A percentile compares a stretch with the other conserved stretches of the same genome.
Evolutionary conservation across 2,888 invertebrate genomes (phyloP).

Genomic region (Mantis religiosa): DNA sequence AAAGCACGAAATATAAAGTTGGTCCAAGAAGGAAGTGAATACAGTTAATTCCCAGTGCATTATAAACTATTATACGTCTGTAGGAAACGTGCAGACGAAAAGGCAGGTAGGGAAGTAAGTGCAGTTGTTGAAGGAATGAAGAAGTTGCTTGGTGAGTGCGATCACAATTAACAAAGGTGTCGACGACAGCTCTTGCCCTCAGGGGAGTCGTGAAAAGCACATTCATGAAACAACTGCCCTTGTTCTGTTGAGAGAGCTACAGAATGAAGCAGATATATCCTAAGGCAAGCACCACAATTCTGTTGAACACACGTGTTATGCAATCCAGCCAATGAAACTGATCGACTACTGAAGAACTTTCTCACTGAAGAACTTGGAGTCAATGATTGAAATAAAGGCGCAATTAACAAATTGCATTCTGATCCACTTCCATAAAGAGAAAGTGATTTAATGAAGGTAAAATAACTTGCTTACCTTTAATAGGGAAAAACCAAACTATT

Average conservation of each 20-base stretch:
- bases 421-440: too few relatives aligned
- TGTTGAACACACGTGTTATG: not conserved
- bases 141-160: not conserved
- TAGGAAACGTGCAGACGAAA: not conserved
- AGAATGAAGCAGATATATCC: not conserved
- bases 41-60: too few relatives aligned
- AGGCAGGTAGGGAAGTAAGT: not conserved
- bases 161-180: not conserved
- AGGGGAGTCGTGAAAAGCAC: not conserved
- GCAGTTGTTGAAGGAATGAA: not conserved
- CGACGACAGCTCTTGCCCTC: not conserved
- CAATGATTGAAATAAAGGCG: not conserved
- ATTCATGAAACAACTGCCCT: not conserved
- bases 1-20: too few relatives aligned
- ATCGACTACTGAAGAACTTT: not conserved
- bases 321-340: not conserved
- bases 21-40: too few relatives aligned
- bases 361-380: not conserved
- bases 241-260: not conserved
- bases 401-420: not conserved
- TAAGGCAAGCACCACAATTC: not conserved
- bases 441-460: too few relatives aligned
- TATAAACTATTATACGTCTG: not conserved
- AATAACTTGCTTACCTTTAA: too few relatives aligned
- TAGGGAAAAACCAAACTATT: too few relatives aligned